Conservation (phyloP, 2,113 vertebrate genomes). For the Indri indri region DNA sequence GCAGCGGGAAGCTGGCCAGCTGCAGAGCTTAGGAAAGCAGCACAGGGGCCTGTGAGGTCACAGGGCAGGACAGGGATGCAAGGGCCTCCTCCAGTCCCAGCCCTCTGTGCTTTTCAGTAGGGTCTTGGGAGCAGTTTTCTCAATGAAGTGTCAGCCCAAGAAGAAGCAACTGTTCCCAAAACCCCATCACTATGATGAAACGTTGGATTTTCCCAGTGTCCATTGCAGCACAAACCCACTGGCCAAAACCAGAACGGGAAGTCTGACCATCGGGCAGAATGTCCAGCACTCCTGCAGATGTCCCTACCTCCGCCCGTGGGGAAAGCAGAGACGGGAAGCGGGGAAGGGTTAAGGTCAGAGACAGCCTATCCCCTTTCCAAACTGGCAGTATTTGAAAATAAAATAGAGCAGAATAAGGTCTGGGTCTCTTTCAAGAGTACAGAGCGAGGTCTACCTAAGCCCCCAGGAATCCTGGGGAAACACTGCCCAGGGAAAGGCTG, state of each 20-base stretch:
- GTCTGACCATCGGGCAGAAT: not conserved
- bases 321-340: not conserved
- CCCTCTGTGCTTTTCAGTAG: not conserved
- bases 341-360: not conserved
- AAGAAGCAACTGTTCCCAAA: not conserved
- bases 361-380: not conserved
- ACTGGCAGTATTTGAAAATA: not conserved
- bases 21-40: not conserved
- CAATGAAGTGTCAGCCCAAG: not conserved
- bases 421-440: not conserved
- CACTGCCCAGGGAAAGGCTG: not conserved
- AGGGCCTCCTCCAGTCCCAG: not conserved
- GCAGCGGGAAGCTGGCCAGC: not conserved
- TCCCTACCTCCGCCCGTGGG: not conserved
- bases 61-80: not conserved
- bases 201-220: not conserved
- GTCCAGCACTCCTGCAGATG: not conserved
- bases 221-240: not conserved
- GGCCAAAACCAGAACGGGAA: not conserved
- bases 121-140: not conserved
- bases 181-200: not conserved
- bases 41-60: not conserved
- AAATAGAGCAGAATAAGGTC: not conserved
- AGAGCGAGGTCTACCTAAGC: not conserved
- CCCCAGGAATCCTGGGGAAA: not conserved